Evolutionary conservation across 2,888 invertebrate species (phyloP).

Genomic region (Acleris literana): DNA sequence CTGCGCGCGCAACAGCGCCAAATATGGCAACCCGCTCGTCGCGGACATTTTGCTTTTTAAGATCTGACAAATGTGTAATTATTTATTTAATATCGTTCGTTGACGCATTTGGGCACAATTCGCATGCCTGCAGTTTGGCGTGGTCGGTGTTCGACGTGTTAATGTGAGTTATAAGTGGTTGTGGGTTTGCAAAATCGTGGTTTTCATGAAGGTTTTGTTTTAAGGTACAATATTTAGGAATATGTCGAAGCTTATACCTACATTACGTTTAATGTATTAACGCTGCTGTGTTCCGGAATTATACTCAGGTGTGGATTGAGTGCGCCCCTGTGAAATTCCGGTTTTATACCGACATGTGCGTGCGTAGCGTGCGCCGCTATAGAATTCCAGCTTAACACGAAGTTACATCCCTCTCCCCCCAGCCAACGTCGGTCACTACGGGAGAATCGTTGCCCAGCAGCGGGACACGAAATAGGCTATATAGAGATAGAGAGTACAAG

Average conservation of each 20-base stretch:
- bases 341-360: too few relatives aligned
- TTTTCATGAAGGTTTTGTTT: neutral
- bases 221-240: neutral
- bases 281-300: too few relatives aligned
- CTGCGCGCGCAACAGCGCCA: conserved; percentile 62
- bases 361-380: too few relatives aligned
- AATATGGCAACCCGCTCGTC: conserved; percentile 70
- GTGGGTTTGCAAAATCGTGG: neutral
- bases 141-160: conserved; percentile 57
- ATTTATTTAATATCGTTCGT: conserved; percentile 80
- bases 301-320: too few relatives aligned
- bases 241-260: neutral
- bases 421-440: too few relatives aligned
- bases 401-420: too few relatives aligned
- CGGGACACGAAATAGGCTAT: too few relatives aligned
- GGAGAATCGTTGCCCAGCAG: too few relatives aligned
- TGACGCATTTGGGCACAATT: conserved; percentile 76
- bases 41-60: conserved; percentile 76
- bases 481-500: too few relatives aligned
- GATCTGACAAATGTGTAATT: conserved; percentile 83
- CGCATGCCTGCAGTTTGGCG: conserved; percentile 70
- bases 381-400: too few relatives aligned
- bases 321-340: too few relatives aligned
- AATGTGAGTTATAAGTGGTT: conserved; percentile 37
- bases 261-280: too few relatives aligned